Percentiles rank a stretch among this genome's conserved stretches.
phyloP scores from a whole-genome alignment of 2,113 vertebrate genomes.

The human (Homo sapiens) region DNA sequence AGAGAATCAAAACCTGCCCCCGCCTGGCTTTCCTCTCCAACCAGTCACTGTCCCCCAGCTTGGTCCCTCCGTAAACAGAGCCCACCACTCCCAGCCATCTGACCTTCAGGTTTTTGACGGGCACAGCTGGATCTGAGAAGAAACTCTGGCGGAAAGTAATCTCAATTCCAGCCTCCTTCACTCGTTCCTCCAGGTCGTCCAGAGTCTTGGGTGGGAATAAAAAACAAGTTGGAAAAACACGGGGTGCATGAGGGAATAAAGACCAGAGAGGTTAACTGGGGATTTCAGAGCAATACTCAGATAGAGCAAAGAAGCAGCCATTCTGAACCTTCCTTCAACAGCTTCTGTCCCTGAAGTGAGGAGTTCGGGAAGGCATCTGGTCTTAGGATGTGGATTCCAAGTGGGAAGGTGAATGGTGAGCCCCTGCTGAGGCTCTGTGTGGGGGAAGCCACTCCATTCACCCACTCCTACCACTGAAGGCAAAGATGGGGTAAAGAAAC shows the following conservation, averaged over 20 bases:
- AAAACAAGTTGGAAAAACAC: not conserved
- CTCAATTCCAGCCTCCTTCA: conserved; percentile 95
- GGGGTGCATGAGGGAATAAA: not conserved
- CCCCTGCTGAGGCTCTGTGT: not conserved
- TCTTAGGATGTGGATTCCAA: not conserved
- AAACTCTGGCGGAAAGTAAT: conserved; percentile 97
- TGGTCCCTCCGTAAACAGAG: not conserved
- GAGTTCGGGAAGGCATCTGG: not conserved
- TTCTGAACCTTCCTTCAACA: not conserved
- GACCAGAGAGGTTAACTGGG: not conserved
- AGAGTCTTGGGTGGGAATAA: conserved; percentile 86
- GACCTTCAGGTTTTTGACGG: conserved; percentile 98
- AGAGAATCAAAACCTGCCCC: not conserved
- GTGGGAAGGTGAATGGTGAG: not conserved
- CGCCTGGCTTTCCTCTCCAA: not conserved
- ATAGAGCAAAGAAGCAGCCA: not conserved
- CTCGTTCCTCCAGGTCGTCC: conserved; percentile 94
- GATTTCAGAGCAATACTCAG: not conserved
- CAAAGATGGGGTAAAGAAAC: not conserved
- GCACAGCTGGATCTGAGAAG: conserved; percentile 95
- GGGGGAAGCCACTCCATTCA: not conserved
- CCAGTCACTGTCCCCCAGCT: not conserved
- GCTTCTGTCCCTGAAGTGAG: not conserved
- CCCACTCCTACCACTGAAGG: not conserved
- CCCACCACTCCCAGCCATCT: not conserved